Conservation (phyloP, 2,888 invertebrate species). For the Fissipunctia ypsillon region DNA sequence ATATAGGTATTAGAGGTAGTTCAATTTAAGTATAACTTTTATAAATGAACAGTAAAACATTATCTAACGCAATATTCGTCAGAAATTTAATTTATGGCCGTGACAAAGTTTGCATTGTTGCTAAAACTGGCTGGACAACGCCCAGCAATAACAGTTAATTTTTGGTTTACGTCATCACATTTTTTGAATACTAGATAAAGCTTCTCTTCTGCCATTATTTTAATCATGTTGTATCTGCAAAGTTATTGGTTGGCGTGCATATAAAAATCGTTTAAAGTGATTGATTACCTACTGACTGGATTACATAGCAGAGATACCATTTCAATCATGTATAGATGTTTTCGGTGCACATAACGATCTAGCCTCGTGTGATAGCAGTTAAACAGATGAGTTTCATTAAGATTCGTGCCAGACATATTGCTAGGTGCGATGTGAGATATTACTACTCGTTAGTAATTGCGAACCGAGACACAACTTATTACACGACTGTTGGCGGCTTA, state of each 20-base stretch:
- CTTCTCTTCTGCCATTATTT: conserved; percentile 46
- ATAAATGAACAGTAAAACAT: neutral
- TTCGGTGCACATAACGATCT: conserved; percentile 50
- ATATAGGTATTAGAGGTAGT: neutral
- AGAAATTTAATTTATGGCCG: conserved; percentile 11
- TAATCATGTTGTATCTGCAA: conserved; percentile 38
- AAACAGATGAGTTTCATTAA: conserved; percentile 68
- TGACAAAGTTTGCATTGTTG: conserved; percentile 37
- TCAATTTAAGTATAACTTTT: neutral
- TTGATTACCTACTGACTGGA: conserved; percentile 53
- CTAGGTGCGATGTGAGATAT: conserved; percentile 55
- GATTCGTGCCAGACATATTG: conserved; percentile 60
- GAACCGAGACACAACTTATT: conserved; percentile 48
- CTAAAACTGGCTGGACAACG: conserved; percentile 38
- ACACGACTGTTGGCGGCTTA: conserved; percentile 56
- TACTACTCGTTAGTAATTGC: conserved; percentile 60
- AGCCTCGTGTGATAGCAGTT: conserved; percentile 41
- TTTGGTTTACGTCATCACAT: conserved; percentile 36
- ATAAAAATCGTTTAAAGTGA: conserved; percentile 54
- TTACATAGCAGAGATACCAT: conserved; percentile 44
- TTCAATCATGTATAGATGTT: conserved; percentile 43
- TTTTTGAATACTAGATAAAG: conserved; percentile 16
- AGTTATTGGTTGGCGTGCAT: conserved; percentile 41
- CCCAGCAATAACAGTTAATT: conserved; percentile 17
- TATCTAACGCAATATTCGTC: conserved; percentile 10